A percentile compares a stretch with the other conserved stretches of the same genome.
phyloP scores from a whole-genome alignment of 2,113 vertebrate species.

The Pollachius pollachius region DNA sequence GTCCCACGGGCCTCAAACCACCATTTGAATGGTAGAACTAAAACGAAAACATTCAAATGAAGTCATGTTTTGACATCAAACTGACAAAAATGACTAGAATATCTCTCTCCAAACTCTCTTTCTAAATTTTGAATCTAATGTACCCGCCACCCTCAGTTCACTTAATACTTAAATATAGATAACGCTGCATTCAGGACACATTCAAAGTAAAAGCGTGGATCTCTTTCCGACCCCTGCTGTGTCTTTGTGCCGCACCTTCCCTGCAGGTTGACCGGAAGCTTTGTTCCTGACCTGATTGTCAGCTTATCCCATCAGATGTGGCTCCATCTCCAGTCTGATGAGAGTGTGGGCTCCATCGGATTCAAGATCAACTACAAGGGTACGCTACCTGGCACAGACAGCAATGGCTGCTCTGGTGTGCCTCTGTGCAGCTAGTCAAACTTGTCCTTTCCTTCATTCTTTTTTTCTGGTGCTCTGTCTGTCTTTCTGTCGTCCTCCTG shows the following conservation, averaged over 20 bases:
- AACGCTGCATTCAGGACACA: not conserved
- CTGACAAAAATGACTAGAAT: no score
- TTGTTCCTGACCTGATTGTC: constrained; percentile 95
- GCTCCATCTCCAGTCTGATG: constrained; percentile 96
- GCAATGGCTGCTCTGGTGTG: constrained; percentile 15
- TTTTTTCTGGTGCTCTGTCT: constrained; percentile 4
- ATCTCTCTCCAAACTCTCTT: not conserved
- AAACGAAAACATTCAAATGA: no score
- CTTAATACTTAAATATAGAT: not conserved
- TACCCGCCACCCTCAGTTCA: not conserved
- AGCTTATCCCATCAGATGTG: constrained; percentile 98
- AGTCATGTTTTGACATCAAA: not conserved
- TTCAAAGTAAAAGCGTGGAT: not conserved
- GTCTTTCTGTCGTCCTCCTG: constrained; percentile 5
- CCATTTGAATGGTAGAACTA: not conserved
- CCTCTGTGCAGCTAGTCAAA: not conserved
- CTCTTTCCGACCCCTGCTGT: constrained; percentile 1
- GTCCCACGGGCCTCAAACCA: not conserved
- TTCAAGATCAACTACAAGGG: constrained; percentile 99
- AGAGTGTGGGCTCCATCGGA: constrained; percentile 96
- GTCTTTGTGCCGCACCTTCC: constrained; percentile 21
- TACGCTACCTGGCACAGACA: constrained; percentile 52
- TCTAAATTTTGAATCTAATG: not conserved
- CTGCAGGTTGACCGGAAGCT: constrained; percentile 90
- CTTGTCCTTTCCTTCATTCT: not conserved